Conservation (phyloP, 2,113 vertebrate species). For the Sphyrna mokarran region DNA sequence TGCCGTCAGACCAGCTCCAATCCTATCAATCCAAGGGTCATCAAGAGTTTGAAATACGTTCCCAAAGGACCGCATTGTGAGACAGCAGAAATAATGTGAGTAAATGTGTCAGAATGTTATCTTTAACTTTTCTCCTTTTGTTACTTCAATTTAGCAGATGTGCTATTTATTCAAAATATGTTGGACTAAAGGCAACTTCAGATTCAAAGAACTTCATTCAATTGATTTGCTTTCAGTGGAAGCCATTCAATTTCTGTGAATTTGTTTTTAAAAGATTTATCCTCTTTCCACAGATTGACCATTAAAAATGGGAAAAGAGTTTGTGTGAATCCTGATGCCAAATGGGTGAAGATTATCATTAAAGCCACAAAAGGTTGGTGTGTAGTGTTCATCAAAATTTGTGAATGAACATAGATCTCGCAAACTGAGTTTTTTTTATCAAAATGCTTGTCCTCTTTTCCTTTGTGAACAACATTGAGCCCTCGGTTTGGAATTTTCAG, state of each 20-base stretch:
- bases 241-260: background rate
- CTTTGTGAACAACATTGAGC: background rate
- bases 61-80: background rate
- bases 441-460: background rate
- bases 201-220: background rate
- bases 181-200: background rate
- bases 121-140: background rate
- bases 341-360: background rate
- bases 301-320: background rate
- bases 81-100: background rate
- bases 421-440: background rate
- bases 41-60: background rate
- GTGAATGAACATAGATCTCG: background rate
- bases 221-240: background rate
- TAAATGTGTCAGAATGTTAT: background rate
- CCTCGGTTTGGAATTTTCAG: background rate
- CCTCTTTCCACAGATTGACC: background rate
- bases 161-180: background rate
- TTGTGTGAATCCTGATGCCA: background rate
- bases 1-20: background rate
- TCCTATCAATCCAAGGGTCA: background rate
- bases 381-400: background rate
- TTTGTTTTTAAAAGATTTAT: background rate
- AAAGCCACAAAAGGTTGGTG: slow-evolving; percentile 28
- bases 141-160: background rate